These are phyloP conservation scores for Taphrorychus bicolor DNA, from an alignment of 2,888 invertebrate species.

Conservation along the genomic window DNA sequence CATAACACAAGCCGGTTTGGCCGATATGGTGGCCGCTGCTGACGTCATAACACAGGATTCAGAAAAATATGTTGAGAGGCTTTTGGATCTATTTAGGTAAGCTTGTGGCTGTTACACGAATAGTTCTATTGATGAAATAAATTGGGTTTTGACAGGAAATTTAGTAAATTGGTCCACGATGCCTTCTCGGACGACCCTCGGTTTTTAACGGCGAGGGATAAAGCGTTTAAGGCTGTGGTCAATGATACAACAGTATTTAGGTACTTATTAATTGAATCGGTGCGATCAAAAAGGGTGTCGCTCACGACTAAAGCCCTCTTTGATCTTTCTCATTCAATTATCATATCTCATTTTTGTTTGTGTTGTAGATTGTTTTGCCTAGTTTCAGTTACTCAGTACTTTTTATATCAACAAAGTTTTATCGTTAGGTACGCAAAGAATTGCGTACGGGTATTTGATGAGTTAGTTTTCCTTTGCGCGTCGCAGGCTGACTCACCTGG, in stretches of 20 bases:
- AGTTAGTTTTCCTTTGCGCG: no score
- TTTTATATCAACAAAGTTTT: no score
- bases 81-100: conserved; percentile 81
- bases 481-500: no score
- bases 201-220: conserved; percentile 96
- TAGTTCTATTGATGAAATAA: neutral
- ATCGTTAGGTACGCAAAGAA: no score
- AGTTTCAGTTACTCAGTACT: no score
- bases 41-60: conserved; percentile 96
- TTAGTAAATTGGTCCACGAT: conserved; percentile 89
- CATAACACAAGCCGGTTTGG: conserved; percentile 91
- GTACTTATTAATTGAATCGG: no score
- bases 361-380: neutral
- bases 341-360: neutral
- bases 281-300: no score
- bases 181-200: conserved; percentile 97
- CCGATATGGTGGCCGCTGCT: conserved; percentile 96
- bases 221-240: conserved; percentile 94
- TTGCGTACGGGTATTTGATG: no score
- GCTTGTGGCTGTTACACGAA: neutral
- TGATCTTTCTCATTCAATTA: conserved; percentile 8
- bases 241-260: conserved; percentile 93
- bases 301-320: neutral
- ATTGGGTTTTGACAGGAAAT: conserved; percentile 65
- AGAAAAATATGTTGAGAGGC: conserved; percentile 94